phyloP scores from a whole-genome alignment of 2,113 vertebrate genomes.

The Pitta sordida region DNA sequence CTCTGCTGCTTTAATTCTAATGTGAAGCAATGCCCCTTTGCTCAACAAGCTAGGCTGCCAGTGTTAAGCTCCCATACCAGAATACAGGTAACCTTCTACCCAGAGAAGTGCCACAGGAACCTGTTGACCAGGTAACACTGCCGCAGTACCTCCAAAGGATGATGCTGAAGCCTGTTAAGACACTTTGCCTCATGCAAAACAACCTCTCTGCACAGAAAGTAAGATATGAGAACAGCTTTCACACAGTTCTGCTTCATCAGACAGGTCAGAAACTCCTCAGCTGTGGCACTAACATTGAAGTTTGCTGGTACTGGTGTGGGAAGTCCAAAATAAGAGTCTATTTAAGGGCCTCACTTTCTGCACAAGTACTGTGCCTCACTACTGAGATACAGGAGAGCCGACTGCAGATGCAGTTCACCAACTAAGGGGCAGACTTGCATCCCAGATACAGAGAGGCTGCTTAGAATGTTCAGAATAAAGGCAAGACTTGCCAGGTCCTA shows the following conservation, averaged over 20 bases:
- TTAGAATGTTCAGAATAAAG: neutral
- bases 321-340: neutral
- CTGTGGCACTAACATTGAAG: neutral
- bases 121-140: neutral
- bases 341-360: neutral
- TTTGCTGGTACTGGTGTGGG: neutral
- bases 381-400: neutral
- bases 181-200: neutral
- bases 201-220: neutral
- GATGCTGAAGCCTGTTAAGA: neutral
- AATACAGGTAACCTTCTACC: neutral
- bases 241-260: neutral
- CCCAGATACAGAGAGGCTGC: neutral
- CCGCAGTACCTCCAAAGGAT: neutral
- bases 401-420: neutral
- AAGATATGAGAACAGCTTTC: neutral
- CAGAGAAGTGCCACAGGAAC: accelerated
- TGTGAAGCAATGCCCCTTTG: neutral
- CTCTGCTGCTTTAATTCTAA: neutral
- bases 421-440: neutral
- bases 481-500: neutral
- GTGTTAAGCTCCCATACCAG: neutral
- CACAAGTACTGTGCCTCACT: neutral
- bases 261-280: neutral
- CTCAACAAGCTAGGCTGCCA: neutral